Evolutionary conservation across 2,113 vertebrate genomes (phyloP), one percentile per base, ranked within the genome.

Genomic region (Pterocles burchelli): DNA sequence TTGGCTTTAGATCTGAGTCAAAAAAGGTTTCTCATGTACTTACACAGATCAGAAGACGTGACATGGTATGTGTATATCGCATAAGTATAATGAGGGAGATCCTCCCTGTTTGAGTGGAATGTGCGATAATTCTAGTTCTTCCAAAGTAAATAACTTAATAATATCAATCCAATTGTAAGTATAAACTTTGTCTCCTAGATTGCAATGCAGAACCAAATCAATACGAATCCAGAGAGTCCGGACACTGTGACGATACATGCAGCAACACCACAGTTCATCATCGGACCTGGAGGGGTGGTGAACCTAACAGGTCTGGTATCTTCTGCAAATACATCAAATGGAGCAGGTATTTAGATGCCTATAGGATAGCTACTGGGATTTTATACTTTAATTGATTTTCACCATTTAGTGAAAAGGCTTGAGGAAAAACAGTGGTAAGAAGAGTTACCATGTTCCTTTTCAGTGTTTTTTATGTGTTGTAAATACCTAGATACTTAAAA

Each of bases 201-300:
- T 96, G 98, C 98, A 78, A 99, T 99, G 99, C 98, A 99, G 97
- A 99, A 99, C 97, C 99, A 99, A 97, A 99, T 99, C 96, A 99
- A 99, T 67, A 99, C 98, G 5, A 99, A 99, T 81, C 98, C 98
- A 10, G 98, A 99, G 97, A 99, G 98, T 45, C 98, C 98, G 0
- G 99, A 99, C 96, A 98, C 98, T 67, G 98, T 99, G 98, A 99
- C 98, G 29, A 98, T 99, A 95, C 99, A 99, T 22, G 97, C 98
- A 20, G 98, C 98, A 15, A 98, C 99, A 1, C 99, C 99, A 1
- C 98, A 99, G 95, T 99, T 99, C 87, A 98, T 99, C 97, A 99
- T 99, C 9, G 99, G 99, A 63, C 98, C 99, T 75, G 99, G 98
- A 96, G 98, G 99, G 83, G 98, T 99, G 93, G 98, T 99, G 90